Percentiles rank a stretch among this genome's conserved stretches.
Evolutionary conservation across 2,113 vertebrate species (phyloP).

Genomic region (Bujurquina vittata): DNA sequence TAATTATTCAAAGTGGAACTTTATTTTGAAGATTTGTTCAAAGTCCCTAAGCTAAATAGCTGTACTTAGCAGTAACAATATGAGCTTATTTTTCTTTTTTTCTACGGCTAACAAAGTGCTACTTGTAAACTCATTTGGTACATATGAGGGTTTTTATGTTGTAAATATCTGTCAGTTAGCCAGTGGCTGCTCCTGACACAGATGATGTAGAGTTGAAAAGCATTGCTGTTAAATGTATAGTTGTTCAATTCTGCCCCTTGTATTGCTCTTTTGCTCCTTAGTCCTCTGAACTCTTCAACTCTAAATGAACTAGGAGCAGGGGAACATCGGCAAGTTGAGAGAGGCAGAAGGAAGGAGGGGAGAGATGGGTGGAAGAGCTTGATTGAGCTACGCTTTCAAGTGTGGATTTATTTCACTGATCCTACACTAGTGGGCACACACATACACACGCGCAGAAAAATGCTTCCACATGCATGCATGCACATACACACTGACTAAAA

Average conservation of each 20-base stretch:
- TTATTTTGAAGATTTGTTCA: not conserved
- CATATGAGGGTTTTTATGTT: not conserved
- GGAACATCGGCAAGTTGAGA: slow-evolving; percentile 52
- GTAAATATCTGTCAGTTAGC: not conserved
- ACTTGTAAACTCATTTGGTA: not conserved
- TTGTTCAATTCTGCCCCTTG: not conserved
- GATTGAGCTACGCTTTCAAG: slow-evolving; percentile 80
- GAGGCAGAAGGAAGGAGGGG: slow-evolving; percentile 4
- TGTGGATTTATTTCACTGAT: slow-evolving; percentile 80
- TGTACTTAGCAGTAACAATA: not conserved
- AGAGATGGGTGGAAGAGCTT: slow-evolving; percentile 57
- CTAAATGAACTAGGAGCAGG: slow-evolving; percentile 58
- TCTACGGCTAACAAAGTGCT: not conserved
- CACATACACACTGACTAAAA: slow-evolving; percentile 34
- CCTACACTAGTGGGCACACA: slow-evolving; percentile 26
- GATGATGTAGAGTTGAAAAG: not conserved
- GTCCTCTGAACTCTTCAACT: slow-evolving; percentile 73
- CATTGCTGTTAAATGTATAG: slow-evolving; percentile 16
- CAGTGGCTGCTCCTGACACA: not conserved
- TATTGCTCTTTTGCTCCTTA: slow-evolving; percentile 34
- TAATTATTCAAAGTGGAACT: not conserved
- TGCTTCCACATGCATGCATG: not conserved
- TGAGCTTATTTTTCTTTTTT: not conserved
- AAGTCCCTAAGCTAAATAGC: not conserved
- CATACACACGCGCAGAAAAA: not conserved